Base-by-base conservation (phyloP, 2,888 invertebrate species). In the Eupithecia insigniata region DNA sequence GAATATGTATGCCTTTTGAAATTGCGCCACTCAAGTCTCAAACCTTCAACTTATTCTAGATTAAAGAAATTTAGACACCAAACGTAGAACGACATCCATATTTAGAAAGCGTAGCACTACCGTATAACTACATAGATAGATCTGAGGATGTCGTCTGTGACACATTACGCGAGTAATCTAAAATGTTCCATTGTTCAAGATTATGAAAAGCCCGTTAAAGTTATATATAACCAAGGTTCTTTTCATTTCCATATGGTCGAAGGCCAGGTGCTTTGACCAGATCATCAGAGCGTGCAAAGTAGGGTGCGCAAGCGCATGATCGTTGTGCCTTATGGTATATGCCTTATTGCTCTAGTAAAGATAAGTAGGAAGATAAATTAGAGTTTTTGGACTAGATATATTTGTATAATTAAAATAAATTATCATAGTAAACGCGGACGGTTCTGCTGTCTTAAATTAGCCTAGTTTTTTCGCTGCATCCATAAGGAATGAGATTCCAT, bases 251-350 rank as follows among this genome's bases (percentile, higher is more conserved):
- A 76, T 77, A 75, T 75, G 74, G 65, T 67, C 66, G 72, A 72
- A 76, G 73, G 78, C 80, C 79, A 73, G 79, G 77, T 79, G 46
- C 46, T 51, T 3, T 51, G 79, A 68, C 32, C 30, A 32, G 61
- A n/a, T 34, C 81, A 79, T 32, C 78, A 77, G 80, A 83, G 80
- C 83, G 76, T 81, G 72, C 43, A 34, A 32, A 71, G 70, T 74
- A 68, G 74, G 77, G 80, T 79, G 64, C 60, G 76, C 70, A 76
- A 67, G 46, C 46, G n/a, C n/a, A n/a, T 46, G n/a, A n/a, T 46
- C 8, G 22, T 51, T 51, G 22, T 51, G 51, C 51, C 22, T 55
- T 26, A 26, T n/a, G n/a, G n/a, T n/a, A n/a, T n/a, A n/a, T 12
- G 26, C 22, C 22, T 12, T 22, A 51, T 51, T 26, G 26, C 26